Evolutionary conservation across 2,113 vertebrate species (phyloP).

Genomic region (Erythrocercus mccallii): DNA sequence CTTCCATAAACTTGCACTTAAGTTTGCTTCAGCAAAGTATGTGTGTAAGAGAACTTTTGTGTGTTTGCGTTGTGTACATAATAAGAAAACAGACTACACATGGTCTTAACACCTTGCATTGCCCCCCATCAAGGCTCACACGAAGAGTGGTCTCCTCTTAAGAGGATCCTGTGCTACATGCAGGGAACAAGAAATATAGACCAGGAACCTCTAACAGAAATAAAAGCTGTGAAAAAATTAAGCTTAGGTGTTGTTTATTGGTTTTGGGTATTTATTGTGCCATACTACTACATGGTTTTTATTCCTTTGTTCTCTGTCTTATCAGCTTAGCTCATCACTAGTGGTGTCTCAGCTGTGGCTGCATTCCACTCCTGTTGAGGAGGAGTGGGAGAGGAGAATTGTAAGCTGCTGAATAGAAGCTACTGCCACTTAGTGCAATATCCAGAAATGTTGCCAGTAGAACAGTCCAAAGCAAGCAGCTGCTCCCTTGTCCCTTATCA

Average conservation of each 20-base stretch:
- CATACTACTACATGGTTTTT: not conserved
- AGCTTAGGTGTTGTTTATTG: not conserved
- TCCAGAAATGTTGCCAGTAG: not conserved
- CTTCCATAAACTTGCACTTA: not conserved
- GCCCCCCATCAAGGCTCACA: not conserved
- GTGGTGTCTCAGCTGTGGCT: conserved; percentile 2
- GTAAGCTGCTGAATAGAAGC: conserved; percentile 6
- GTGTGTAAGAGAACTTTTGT: not conserved
- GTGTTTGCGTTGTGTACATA: not conserved
- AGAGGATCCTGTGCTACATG: not conserved
- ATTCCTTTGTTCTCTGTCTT: not conserved
- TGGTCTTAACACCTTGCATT: not conserved
- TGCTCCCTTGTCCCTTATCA: conserved; percentile 1
- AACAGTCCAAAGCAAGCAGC: conserved; percentile 37
- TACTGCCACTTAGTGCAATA: conserved; percentile 13
- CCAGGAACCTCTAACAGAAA: not conserved
- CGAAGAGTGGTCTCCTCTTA: not conserved
- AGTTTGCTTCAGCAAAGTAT: not conserved
- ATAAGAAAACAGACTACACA: not conserved
- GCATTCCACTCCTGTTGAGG: not conserved
- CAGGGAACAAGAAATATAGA: not conserved
- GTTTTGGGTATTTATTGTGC: accelerated
- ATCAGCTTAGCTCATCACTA: not conserved
- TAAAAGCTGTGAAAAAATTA: not conserved
- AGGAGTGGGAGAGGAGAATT: not conserved